Evolutionary conservation across 2,797 vertebrate species (phyloP).

Genomic region (Xenentodon cancila): DNA sequence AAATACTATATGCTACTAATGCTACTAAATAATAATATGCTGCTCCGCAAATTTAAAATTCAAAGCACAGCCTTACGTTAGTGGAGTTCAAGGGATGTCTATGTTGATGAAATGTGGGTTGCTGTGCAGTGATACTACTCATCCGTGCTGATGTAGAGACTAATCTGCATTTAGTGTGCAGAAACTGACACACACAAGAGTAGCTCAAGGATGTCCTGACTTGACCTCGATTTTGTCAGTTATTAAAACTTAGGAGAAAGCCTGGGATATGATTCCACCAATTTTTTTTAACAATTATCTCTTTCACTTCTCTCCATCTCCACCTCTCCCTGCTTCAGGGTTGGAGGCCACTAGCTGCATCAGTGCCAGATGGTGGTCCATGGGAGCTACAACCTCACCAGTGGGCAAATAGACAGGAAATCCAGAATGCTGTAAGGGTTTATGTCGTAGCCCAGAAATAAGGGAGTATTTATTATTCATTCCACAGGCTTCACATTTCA

Average conservation of each 20-base stretch:
- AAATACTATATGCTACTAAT: no score
- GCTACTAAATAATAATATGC: no score
- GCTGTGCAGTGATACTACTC: constrained; percentile 18
- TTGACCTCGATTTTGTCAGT: constrained; percentile 38
- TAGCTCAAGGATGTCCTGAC: constrained; percentile 37
- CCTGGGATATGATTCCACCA: constrained; percentile 17
- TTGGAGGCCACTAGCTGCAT: constrained; percentile 58
- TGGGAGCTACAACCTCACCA: constrained; percentile 55
- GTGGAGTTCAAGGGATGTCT: background rate
- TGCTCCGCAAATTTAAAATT: no score
- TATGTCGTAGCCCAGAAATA: constrained; percentile 47
- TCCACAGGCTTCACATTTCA: constrained; percentile 45
- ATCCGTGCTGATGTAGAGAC: constrained; percentile 26
- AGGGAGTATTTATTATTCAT: constrained; percentile 51
- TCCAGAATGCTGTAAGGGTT: constrained; percentile 45
- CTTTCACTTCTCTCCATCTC: constrained; percentile 14
- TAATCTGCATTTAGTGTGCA: constrained; percentile 22
- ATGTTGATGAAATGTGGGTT: constrained; percentile 14
- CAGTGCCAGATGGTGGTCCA: constrained; percentile 71
- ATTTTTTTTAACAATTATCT: constrained; percentile 29
- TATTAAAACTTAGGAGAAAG: constrained; percentile 52
- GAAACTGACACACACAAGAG: constrained; percentile 5
- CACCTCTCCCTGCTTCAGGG: constrained; percentile 41
- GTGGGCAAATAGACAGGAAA: constrained; percentile 64
- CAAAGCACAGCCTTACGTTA: background rate